Evolutionary conservation across 1,140 invertebrate species (phyloP).

Genomic region (Kradibia gibbosae): DNA sequence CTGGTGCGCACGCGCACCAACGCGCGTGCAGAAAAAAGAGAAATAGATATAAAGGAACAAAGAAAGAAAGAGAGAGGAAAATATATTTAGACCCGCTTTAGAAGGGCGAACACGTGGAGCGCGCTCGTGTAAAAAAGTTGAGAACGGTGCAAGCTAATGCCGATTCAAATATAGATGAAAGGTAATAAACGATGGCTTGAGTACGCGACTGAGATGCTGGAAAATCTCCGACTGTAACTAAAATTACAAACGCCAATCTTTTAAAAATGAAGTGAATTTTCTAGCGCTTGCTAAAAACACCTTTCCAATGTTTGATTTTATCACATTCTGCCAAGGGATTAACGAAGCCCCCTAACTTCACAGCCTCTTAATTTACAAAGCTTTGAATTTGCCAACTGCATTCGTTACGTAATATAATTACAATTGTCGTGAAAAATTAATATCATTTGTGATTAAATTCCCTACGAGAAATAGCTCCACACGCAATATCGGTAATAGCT

Average conservation of each 20-base stretch:
- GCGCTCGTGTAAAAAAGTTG: neutral
- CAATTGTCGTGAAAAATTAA: no score
- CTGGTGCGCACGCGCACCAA: conserved; percentile 44
- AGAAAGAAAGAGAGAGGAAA: conserved; percentile 21
- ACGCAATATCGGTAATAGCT: no score
- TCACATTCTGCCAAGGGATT: no score
- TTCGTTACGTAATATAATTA: no score
- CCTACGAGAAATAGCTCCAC: no score
- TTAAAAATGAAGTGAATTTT: neutral
- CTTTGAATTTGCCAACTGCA: no score
- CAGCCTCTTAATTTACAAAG: no score
- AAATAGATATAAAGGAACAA: neutral
- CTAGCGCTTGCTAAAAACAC: neutral
- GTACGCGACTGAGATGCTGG: neutral
- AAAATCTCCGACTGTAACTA: neutral
- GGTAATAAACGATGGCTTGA: neutral
- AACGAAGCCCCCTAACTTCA: no score
- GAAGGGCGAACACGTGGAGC: conserved; percentile 24
- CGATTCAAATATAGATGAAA: conserved; percentile 22
- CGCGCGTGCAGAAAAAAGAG: neutral
- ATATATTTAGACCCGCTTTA: conserved; percentile 40
- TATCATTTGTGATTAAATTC: no score
- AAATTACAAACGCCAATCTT: neutral
- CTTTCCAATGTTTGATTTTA: neutral
- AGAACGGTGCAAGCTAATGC: neutral